Conservation (phyloP, 2,797 vertebrate genomes). For the Poeciliopsis gracilis region DNA sequence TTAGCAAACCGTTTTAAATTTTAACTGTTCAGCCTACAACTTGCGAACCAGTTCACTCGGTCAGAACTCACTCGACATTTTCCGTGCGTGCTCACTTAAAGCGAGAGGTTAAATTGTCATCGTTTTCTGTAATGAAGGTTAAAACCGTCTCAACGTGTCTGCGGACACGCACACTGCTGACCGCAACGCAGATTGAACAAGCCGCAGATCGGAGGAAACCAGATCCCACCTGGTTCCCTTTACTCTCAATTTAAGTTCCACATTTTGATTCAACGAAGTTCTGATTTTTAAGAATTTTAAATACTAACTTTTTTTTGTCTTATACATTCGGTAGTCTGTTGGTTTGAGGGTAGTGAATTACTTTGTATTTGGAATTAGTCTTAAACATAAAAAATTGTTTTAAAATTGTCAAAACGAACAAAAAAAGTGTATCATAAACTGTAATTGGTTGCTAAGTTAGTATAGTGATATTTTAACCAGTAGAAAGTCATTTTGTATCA, state of each 20-base stretch:
- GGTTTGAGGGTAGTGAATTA: neutral
- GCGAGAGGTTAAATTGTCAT: neutral
- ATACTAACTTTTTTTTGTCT: neutral
- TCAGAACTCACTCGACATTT: no score
- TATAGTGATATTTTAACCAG: neutral
- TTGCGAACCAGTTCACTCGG: neutral
- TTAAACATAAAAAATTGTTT: neutral
- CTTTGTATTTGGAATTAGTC: neutral
- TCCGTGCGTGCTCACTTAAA: rapidly evolving
- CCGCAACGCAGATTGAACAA: neutral
- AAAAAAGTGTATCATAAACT: neutral
- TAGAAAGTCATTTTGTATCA: neutral
- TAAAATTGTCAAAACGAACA: neutral
- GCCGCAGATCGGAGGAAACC: no score
- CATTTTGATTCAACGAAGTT: neutral
- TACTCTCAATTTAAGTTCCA: no score
- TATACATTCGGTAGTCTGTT: neutral
- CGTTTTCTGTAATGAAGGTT: neutral
- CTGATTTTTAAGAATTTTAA: neutral
- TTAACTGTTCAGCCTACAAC: no score
- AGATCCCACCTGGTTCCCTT: neutral
- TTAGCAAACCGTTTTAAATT: neutral
- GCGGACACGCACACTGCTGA: neutral
- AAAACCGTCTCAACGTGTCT: conserved; percentile 20
- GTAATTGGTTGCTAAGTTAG: neutral